These are phyloP conservation scores for Acridotheres tristis DNA, from an alignment of 2,797 vertebrate genomes.

Conservation along the genomic window DNA sequence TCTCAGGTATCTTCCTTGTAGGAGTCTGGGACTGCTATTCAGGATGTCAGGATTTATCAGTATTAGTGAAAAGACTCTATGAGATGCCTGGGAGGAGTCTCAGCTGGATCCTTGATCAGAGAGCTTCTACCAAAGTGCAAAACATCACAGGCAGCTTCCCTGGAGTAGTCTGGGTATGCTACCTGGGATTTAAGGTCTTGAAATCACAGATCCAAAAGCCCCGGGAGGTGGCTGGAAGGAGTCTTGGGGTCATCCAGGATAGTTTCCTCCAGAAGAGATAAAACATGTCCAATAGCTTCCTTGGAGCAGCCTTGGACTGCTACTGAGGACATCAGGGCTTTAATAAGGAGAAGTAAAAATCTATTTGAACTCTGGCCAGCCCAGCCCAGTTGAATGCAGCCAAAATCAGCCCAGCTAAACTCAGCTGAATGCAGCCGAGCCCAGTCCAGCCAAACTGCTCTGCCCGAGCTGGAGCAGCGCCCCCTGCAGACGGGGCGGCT, in stretches of 20 bases:
- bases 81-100: neutral
- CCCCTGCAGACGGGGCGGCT: rapidly evolving
- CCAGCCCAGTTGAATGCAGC: neutral
- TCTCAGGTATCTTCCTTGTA: neutral
- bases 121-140: neutral
- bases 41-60: neutral
- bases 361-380: neutral
- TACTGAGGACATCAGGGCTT: neutral
- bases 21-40: neutral
- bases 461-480: rapidly evolving
- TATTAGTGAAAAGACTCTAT: neutral
- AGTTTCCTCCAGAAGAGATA: neutral
- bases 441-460: too few relatives aligned
- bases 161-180: neutral
- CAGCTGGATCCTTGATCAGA: neutral
- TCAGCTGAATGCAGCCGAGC: rapidly evolving
- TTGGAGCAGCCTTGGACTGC: neutral
- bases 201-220: neutral
- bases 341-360: neutral
- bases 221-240: neutral
- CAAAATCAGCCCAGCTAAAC: neutral
- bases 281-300: neutral
- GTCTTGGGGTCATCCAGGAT: neutral
- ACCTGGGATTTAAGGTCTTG: neutral
- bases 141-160: neutral